Conservation (phyloP, 2,113 vertebrate species). For the Takifugu flavidus region DNA sequence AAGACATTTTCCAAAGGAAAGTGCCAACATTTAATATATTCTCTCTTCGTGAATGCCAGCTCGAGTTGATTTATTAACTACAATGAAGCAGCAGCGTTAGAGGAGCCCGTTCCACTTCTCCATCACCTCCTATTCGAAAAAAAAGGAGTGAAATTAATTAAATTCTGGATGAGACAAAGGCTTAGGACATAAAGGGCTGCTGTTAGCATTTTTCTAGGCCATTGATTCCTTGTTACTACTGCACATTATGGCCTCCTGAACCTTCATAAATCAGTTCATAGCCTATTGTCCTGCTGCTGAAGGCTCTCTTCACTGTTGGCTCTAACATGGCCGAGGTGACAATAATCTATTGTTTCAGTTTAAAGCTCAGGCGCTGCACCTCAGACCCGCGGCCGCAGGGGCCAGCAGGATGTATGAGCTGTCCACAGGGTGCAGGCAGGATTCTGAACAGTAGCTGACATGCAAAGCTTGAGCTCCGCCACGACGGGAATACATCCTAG, state of each 20-base stretch:
- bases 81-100: conserved; percentile 35
- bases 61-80: conserved; percentile 50
- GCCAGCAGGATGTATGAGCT: conserved; percentile 61
- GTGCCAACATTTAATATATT: conserved; percentile 45
- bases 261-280: conserved; percentile 81
- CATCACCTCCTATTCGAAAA: conserved; percentile 56
- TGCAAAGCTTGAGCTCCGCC: conserved; percentile 34
- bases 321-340: conserved; percentile 70
- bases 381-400: conserved; percentile 57
- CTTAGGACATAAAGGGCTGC: conserved; percentile 78
- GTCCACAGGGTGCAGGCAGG: conserved; percentile 49
- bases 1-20: conserved; percentile 27
- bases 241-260: conserved; percentile 78
- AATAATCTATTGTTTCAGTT: conserved; percentile 80
- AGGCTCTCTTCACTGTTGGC: conserved; percentile 67
- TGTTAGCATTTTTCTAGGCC: conserved; percentile 85
- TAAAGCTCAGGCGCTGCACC: conserved; percentile 60
- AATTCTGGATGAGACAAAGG: conserved; percentile 75
- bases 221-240: conserved; percentile 83
- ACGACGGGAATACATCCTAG: conserved; percentile 50
- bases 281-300: conserved; percentile 77
- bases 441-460: conserved; percentile 44
- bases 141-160: conserved; percentile 77
- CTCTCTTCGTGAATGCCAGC: conserved; percentile 34
- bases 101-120: conserved; percentile 53